Conservation (phyloP, 2,888 invertebrate species). For the Frankliniella fusca region DNA sequence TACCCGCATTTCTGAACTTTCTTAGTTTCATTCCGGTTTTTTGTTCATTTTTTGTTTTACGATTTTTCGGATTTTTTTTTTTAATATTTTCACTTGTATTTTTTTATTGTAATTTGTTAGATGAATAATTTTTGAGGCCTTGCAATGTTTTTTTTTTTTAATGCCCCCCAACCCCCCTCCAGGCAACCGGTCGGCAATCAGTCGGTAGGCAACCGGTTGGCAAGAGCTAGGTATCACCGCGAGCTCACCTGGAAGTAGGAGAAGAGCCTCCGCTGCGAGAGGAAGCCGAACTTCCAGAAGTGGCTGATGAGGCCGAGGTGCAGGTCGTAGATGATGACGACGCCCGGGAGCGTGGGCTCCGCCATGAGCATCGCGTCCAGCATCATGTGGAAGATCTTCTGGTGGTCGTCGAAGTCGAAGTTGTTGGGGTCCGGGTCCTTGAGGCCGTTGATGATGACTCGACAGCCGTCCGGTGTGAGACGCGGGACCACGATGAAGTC, state of each 20-base stretch:
- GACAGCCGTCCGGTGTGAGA: background rate
- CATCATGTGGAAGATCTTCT: slow-evolving; percentile 11
- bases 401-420: slow-evolving; percentile 6
- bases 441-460: slow-evolving; percentile 4
- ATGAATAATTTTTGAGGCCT: no score
- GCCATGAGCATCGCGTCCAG: background rate
- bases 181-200: no score
- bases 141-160: no score
- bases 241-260: background rate
- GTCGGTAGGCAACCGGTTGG: no score
- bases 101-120: no score
- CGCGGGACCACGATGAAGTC: slow-evolving; percentile 15
- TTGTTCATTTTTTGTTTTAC: no score
- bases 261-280: background rate
- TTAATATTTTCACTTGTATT: no score
- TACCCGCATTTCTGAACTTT: no score
- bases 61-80: no score
- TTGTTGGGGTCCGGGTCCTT: slow-evolving; percentile 5
- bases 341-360: background rate
- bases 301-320: background rate
- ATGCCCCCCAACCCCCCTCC: no score
- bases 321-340: slow-evolving; percentile 1
- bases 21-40: no score
- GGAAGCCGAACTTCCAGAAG: slow-evolving; percentile 22
- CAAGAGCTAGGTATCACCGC: no score